These are phyloP conservation scores for Heliornis fulica DNA, from an alignment of 2,113 vertebrate species.

Conservation along the genomic window DNA sequence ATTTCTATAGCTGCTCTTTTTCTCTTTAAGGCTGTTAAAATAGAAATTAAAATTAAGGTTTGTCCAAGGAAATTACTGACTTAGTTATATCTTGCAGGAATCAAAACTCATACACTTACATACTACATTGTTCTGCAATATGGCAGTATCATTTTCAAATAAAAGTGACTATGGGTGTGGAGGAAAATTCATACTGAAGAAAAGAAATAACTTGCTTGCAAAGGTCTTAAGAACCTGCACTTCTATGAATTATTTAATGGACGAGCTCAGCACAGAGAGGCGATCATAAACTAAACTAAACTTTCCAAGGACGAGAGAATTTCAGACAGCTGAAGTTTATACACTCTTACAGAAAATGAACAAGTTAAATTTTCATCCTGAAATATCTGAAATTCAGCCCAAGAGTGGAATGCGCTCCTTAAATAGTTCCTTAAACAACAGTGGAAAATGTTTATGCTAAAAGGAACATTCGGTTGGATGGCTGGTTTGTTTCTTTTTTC, in stretches of 20 bases:
- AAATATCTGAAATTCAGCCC: neutral
- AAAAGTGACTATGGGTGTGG: neutral
- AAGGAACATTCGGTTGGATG: neutral
- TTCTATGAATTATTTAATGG: neutral
- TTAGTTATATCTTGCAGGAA: neutral
- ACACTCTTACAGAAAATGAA: neutral
- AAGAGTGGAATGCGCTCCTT: neutral
- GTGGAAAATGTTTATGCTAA: neutral
- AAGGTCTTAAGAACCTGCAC: neutral
- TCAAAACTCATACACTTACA: neutral
- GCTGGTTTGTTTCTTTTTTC: accelerated
- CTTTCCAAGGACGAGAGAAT: neutral
- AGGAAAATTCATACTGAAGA: neutral
- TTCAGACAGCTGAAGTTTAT: neutral
- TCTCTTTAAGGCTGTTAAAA: neutral
- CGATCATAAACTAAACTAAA: neutral
- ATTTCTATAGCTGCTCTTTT: neutral
- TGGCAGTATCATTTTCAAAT: neutral
- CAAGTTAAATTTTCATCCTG: neutral
- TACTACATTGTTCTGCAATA: neutral
- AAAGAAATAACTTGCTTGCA: neutral
- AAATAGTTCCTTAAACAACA: neutral
- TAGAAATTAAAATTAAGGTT: neutral
- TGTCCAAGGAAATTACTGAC: neutral
- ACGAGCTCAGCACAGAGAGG: neutral